Conservation (phyloP, 2,888 invertebrate species). For the Archips crataeganus region DNA sequence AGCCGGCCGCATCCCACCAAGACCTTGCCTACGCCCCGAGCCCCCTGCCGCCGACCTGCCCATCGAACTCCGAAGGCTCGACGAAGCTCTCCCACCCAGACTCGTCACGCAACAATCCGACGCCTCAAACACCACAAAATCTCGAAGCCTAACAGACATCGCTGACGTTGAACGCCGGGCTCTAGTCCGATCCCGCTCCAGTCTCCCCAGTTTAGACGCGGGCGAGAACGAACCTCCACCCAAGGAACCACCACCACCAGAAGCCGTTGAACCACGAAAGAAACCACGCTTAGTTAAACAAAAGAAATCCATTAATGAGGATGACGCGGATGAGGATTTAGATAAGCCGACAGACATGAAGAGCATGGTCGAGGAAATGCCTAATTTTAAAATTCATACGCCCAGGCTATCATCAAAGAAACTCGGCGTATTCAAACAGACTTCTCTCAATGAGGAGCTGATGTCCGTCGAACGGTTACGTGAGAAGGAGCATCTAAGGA, state of each 20-base stretch:
- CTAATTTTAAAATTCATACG: slow-evolving; percentile 87
- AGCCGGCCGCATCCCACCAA: slow-evolving; percentile 61
- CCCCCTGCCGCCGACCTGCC: slow-evolving; percentile 92
- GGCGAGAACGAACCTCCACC: slow-evolving; percentile 68
- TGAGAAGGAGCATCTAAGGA: slow-evolving; percentile 93
- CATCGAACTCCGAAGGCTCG: slow-evolving; percentile 93
- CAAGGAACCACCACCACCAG: slow-evolving; percentile 60
- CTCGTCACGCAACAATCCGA: slow-evolving; percentile 82
- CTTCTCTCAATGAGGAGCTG: slow-evolving; percentile 95
- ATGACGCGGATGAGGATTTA: slow-evolving; percentile 88
- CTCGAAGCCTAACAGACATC: slow-evolving; percentile 94
- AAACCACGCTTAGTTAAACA: slow-evolving; percentile 93
- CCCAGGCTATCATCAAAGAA: slow-evolving; percentile 78
- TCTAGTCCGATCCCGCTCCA: slow-evolving; percentile 91
- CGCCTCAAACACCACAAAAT: slow-evolving; percentile 88
- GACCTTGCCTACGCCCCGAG: slow-evolving; percentile 90
- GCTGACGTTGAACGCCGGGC: slow-evolving; percentile 90
- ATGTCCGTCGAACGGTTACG: slow-evolving; percentile 94
- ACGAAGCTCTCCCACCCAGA: slow-evolving; percentile 84
- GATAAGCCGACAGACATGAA: slow-evolving; percentile 90
- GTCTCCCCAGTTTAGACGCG: slow-evolving; percentile 88
- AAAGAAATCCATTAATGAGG: slow-evolving; percentile 93
- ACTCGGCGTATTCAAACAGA: slow-evolving; percentile 91
- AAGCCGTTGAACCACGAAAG: slow-evolving; percentile 84
- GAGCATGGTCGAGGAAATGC: slow-evolving; percentile 87